A percentile compares a stretch with the other conserved stretches of the same genome.
Evolutionary conservation across 2,888 invertebrate genomes (phyloP).

Genomic region (Dicycla oo): DNA sequence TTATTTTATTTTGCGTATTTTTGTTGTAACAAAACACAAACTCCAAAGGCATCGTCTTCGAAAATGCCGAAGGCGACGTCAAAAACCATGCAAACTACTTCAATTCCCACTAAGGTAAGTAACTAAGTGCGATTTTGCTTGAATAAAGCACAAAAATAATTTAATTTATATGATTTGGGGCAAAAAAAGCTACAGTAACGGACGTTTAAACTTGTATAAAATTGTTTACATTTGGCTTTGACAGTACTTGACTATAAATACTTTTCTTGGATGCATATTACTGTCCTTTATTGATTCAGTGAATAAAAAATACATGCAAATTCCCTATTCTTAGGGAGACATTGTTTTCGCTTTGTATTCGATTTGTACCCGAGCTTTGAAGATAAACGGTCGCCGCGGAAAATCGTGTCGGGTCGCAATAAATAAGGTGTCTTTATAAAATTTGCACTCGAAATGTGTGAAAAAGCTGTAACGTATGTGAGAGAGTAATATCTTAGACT

Average conservation of each 20-base stretch:
- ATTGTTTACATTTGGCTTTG: rapidly evolving
- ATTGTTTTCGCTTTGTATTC: background rate
- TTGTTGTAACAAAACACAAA: background rate
- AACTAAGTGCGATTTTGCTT: too few relatives aligned
- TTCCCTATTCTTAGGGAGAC: background rate
- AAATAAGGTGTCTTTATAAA: constrained; percentile 13
- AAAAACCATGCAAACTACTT: too few relatives aligned
- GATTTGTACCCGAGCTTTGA: background rate
- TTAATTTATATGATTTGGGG: too few relatives aligned
- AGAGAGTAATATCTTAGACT: too few relatives aligned
- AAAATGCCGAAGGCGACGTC: background rate
- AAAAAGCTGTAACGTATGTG: background rate
- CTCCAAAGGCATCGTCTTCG: background rate
- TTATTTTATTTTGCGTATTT: background rate
- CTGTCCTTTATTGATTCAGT: background rate
- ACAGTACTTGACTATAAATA: too few relatives aligned
- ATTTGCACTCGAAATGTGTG: background rate
- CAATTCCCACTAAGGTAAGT: too few relatives aligned
- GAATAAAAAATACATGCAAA: background rate
- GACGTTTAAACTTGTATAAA: too few relatives aligned
- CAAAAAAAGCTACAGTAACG: too few relatives aligned
- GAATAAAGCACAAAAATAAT: too few relatives aligned
- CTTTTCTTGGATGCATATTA: background rate
- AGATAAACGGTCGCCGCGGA: constrained; percentile 22
- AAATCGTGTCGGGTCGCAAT: constrained; percentile 4